A percentile compares a stretch with the other conserved stretches of the same genome.
Evolutionary conservation across 2,888 invertebrate genomes (phyloP).

Genomic region (Ectemnius lituratus): DNA sequence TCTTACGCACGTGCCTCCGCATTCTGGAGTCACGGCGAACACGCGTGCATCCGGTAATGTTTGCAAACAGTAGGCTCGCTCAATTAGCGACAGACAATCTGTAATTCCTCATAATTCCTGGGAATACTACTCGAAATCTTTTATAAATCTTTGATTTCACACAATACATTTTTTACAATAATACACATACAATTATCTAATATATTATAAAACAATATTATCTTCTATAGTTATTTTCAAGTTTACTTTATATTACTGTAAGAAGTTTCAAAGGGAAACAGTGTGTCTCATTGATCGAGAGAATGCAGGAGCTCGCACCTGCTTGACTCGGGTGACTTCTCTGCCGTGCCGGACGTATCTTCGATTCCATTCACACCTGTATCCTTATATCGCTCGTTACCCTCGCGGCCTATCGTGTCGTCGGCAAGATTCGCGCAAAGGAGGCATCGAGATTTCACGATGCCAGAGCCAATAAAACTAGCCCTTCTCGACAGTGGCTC

Average conservation of each 20-base stretch:
- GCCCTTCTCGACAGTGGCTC: slow-evolving; percentile 22
- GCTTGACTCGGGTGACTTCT: not conserved
- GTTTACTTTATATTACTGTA: no score
- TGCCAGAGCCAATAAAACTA: slow-evolving; percentile 45
- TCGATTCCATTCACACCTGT: slow-evolving; percentile 47
- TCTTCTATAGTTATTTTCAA: no score
- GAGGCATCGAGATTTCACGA: slow-evolving; percentile 12
- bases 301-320: not conserved
- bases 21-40: slow-evolving; percentile 22
- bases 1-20: slow-evolving; percentile 47
- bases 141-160: no score
- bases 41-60: slow-evolving; percentile 30
- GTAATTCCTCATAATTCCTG: not conserved
- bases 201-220: no score
- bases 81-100: slow-evolving; percentile 39
- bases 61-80: slow-evolving; percentile 25
- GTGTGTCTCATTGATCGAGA: not conserved
- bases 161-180: no score
- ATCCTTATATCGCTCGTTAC: slow-evolving; percentile 22
- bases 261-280: not conserved
- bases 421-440: slow-evolving; percentile 20
- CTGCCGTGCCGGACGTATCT: not conserved
- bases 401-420: not conserved
- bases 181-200: no score
- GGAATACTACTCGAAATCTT: no score